Percentiles rank a stretch among this genome's conserved stretches.
Evolutionary conservation across 2,113 vertebrate genomes (phyloP).

Genomic region (Telmatochromis sp.): DNA sequence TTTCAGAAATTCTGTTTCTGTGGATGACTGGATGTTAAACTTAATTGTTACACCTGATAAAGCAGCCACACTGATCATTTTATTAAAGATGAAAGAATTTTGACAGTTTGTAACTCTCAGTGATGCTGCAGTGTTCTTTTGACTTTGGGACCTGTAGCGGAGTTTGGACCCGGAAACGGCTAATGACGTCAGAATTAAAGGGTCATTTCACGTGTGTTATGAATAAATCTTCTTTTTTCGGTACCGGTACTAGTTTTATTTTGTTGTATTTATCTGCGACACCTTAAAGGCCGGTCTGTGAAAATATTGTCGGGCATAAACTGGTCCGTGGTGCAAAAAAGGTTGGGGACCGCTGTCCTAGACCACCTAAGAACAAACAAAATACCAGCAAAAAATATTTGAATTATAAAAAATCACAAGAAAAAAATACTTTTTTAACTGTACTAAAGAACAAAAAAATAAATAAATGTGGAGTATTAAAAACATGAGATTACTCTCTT

Average conservation of each 20-base stretch:
- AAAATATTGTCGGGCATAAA: neutral
- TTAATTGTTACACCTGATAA: neutral
- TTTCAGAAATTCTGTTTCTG: neutral
- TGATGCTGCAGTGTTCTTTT: neutral
- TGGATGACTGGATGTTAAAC: neutral
- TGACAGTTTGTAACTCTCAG: neutral
- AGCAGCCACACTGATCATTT: neutral
- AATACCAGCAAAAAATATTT: neutral
- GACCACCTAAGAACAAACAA: neutral
- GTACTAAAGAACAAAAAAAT: neutral
- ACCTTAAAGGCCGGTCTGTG: fast-evolving
- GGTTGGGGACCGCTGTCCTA: neutral
- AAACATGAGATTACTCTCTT: neutral
- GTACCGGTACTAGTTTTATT: neutral
- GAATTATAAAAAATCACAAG: neutral
- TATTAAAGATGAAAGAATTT: neutral
- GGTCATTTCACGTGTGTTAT: fast-evolving
- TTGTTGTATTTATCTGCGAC: neutral
- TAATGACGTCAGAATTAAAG: neutral
- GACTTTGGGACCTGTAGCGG: neutral
- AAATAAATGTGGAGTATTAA: neutral
- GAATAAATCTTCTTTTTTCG: neutral
- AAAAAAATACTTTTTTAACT: neutral
- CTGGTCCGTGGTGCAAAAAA: fast-evolving
- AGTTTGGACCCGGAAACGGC: neutral